Base-by-base conservation (phyloP, 2,888 invertebrate species). In the Mesoligia furuncula region DNA sequence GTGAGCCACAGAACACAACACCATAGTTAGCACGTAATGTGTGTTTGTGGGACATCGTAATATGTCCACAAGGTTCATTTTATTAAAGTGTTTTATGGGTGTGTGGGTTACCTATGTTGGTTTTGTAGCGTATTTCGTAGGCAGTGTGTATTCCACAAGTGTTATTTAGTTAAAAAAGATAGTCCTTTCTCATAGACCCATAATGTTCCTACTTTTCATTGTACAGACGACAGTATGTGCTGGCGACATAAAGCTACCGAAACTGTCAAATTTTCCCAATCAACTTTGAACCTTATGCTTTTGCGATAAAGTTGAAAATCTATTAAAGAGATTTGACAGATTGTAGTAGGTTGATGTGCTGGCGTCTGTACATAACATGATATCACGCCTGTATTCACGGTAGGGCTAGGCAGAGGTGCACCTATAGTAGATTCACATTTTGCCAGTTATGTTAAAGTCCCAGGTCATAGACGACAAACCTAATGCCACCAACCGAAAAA, bases 41-140 rank as follows among this genome's bases (percentile, higher is more conserved):
- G 91, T 92, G 88, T 84, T 85, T 85, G 65, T 84, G 42, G 91
- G 91, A 89, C 91, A 88, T 84, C 85, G 83, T 90, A 89, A 89
- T 88, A 79, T 87, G 90, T 88, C 90, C 90, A 90, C 90, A 90
- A 90, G 90, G 90, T 66, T 69, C 20, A 0, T 69, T 78, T 59
- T 81, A 85, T 85, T 82, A 76, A 65, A 73, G 73, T 54, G 65
- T 42, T 78, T 66, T 54, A 64, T 75, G 20, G 13, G n/a, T 59
- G 64, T 61, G 76, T 73, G 39, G 64, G 17, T n/a, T n/a, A 59
- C 42, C 39, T 24, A 61, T 64, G 31, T 31, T 15, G 15, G 57
- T 61, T 79, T 59, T 67, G 59, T 62, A 51, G 61, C 36, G 4
- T 59, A 17, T 15, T 39, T 11, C 27, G 4, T 24, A 48, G 15